phyloP scores from a whole-genome alignment of 2,113 vertebrate genomes.

The Rattus rattus region DNA sequence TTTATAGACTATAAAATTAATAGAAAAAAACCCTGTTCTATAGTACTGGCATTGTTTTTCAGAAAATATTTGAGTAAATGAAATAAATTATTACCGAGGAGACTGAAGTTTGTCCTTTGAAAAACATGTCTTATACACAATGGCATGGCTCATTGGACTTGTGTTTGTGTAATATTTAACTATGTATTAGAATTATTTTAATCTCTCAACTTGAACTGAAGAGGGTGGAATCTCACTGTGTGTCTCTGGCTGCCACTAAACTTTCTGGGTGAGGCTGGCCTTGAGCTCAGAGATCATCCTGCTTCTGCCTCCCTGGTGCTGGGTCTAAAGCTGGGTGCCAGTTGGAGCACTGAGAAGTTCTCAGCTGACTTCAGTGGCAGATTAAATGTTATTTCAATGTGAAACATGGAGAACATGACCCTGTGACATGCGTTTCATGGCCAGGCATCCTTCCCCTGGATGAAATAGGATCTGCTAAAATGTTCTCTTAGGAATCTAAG shows the following conservation, averaged over 20 bases:
- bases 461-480: slow-evolving; percentile 16
- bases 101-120: background rate
- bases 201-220: slow-evolving; percentile 17
- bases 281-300: background rate
- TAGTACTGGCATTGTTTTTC: slow-evolving; percentile 33
- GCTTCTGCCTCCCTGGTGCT: background rate
- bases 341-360: background rate
- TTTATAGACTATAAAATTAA: slow-evolving; percentile 41
- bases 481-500: slow-evolving; percentile 33
- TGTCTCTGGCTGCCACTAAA: background rate
- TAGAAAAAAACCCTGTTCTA: background rate
- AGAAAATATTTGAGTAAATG: background rate
- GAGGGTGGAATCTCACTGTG: background rate
- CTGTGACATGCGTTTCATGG: background rate
- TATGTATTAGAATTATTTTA: slow-evolving; percentile 25
- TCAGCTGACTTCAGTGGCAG: background rate
- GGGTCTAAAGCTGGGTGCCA: background rate
- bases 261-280: background rate
- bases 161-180: slow-evolving; percentile 2
- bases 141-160: slow-evolving; percentile 38
- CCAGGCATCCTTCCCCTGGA: background rate
- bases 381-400: slow-evolving; percentile 33
- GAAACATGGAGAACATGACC: background rate
- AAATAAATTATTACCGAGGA: slow-evolving; percentile 54
- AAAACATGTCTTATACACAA: slow-evolving; percentile 31